Evolutionary conservation across 2,888 invertebrate species (phyloP), one percentile per base, ranked within the genome.

Genomic region (Noctua janthina): DNA sequence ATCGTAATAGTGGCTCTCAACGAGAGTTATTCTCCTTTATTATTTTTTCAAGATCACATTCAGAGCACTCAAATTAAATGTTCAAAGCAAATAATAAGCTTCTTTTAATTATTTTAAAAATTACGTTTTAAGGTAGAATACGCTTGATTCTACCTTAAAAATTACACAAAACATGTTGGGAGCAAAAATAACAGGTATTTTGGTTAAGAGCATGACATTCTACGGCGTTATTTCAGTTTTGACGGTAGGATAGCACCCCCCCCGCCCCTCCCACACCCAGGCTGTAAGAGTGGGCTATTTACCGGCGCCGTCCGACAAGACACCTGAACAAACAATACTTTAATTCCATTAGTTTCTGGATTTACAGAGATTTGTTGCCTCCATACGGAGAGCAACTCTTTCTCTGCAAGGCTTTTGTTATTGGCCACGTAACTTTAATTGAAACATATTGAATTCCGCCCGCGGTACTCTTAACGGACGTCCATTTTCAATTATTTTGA

Each of bases 291-390:
- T 86, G 84, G 71, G 64, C 82, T 91, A 85, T 91, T 91, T 91
- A 85, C 91, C 49, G 69, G 64, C 86, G 79, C 88, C 86, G 83
- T 87, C 87, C 90, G 88, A 89, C 91, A 89, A 91, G 87, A 87
- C 91, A 91, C 87, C 90, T 91, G 88, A 88, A 82, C 92, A 93
- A 94, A 95, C 92, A 95, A 92, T 92, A 91, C 92, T 94, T 93
- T 94, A 91, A 91, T 91, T 90, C 91, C 88, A 89, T 91, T 91
- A 91, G 88, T 83, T 91, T 91, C 88, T 81, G 86, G 88, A 88
- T 90, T 91, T 87, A 82, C 86, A 82, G 83, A 89, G 90, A 90
- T 90, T 91, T 87, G 83, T 87, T 78, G 79, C 71, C 66, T 74
- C 75, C 74, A 68, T 85, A 87, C 68, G 43, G 68, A 67, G 35